Conservation (phyloP, 2,888 invertebrate genomes). For the Syritta pipiens region DNA sequence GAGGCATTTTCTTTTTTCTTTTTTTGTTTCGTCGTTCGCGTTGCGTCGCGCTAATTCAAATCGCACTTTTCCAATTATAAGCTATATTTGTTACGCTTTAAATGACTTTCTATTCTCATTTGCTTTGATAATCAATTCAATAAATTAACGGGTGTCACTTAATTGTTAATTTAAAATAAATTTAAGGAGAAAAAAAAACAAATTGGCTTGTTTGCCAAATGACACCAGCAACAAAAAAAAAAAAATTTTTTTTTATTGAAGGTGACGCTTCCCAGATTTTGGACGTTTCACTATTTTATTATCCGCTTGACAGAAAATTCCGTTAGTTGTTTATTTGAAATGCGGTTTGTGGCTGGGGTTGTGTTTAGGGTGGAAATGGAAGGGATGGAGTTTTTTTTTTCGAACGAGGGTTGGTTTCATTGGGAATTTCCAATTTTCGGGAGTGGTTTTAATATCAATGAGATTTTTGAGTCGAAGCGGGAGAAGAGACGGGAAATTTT, state of each 20-base stretch:
- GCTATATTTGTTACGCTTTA: not conserved
- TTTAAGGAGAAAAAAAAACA: conserved; percentile 47
- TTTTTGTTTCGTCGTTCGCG: not conserved
- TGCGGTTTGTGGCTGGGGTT: conserved; percentile 19
- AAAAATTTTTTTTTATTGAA: conserved; percentile 28
- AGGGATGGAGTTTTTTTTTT: not conserved
- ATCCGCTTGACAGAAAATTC: conserved; percentile 62
- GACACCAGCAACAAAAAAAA: conserved; percentile 61
- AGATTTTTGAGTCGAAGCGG: no score
- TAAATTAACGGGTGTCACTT: conserved; percentile 41
- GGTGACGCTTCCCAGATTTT: conserved; percentile 56
- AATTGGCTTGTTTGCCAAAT: conserved; percentile 66
- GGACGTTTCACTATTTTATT: conserved; percentile 51
- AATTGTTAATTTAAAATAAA: conserved; percentile 32
- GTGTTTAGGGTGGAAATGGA: conserved; percentile 4
- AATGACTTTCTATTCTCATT: conserved; percentile 25
- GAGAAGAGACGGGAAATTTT: no score
- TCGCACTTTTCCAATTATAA: conserved; percentile 16
- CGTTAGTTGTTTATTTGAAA: conserved; percentile 56
- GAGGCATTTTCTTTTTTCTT: conserved; percentile 71
- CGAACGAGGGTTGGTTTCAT: no score
- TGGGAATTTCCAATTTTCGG: no score
- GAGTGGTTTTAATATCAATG: no score
- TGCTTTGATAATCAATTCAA: conserved; percentile 20
- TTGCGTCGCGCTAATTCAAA: conserved; percentile 5